phyloP scores from a whole-genome alignment of 2,797 vertebrate species.

The Emydoidea blandingii region DNA sequence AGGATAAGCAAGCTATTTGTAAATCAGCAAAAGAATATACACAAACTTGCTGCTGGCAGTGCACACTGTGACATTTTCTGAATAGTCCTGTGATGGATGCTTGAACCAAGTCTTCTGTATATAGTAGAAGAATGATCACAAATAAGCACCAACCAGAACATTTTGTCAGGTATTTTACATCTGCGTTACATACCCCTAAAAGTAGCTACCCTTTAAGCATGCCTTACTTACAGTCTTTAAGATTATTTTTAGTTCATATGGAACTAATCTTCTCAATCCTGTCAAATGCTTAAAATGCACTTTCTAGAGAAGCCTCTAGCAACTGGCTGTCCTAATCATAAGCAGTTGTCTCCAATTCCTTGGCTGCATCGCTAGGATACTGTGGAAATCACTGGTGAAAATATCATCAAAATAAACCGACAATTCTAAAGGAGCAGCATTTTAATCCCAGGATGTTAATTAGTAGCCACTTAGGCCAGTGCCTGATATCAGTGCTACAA shows the following conservation, averaged over 20 bases:
- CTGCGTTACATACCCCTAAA: constrained; percentile 9
- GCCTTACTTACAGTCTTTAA: constrained; percentile 24
- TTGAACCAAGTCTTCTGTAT: background rate
- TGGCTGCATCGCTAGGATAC: background rate
- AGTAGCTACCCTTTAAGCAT: constrained; percentile 18
- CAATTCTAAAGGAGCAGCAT: constrained; percentile 14
- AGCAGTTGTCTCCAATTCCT: constrained; percentile 37
- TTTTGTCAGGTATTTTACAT: constrained; percentile 37
- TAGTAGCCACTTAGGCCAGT: constrained; percentile 18
- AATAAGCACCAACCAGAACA: constrained; percentile 25
- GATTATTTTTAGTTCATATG: constrained; percentile 53
- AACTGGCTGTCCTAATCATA: constrained; percentile 48
- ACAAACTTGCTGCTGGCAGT: background rate
- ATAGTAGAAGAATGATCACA: constrained; percentile 2
- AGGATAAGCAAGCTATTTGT: background rate
- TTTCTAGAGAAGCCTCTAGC: constrained; percentile 38
- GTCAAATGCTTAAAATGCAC: constrained; percentile 61
- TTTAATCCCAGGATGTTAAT: constrained; percentile 48
- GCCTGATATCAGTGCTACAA: constrained; percentile 14
- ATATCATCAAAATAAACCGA: background rate
- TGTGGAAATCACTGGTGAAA: constrained; percentile 18
- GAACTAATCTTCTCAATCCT: constrained; percentile 51
- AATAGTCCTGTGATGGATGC: background rate
- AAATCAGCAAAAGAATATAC: background rate
- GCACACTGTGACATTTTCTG: background rate